A percentile compares a stretch with the other conserved stretches of the same genome.
These are phyloP conservation scores for Alethe castanea DNA, from an alignment of 2,113 vertebrate species.

Conservation along the genomic window DNA sequence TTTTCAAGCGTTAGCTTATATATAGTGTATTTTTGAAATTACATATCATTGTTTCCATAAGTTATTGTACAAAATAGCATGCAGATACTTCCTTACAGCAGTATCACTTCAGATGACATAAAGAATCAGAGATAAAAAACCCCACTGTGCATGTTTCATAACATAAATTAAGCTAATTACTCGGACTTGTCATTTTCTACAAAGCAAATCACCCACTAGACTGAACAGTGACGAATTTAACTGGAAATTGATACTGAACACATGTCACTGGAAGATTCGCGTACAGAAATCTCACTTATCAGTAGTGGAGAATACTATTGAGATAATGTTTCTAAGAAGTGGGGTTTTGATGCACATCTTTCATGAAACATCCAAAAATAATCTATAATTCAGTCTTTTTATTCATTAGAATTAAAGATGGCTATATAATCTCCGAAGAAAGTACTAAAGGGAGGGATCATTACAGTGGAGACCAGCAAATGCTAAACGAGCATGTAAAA, in stretches of 20 bases:
- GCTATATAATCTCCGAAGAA: not conserved
- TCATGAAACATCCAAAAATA: not conserved
- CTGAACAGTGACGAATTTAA: not conserved
- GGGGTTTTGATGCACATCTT: not conserved
- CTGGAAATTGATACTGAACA: not conserved
- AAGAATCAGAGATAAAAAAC: not conserved
- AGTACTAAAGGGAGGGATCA: not conserved
- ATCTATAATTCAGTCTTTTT: not conserved
- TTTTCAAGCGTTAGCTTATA: not conserved
- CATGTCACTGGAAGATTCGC: not conserved
- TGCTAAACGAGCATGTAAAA: not conserved
- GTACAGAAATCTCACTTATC: not conserved
- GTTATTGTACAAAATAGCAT: not conserved
- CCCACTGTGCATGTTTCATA: not conserved
- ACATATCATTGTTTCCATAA: not conserved
- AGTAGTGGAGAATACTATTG: not conserved
- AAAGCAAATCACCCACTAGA: not conserved
- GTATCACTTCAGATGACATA: not conserved
- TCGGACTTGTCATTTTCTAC: not conserved
- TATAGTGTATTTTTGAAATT: not conserved
- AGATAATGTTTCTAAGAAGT: not conserved
- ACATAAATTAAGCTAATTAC: not conserved
- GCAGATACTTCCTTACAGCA: not conserved
- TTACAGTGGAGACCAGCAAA: not conserved
- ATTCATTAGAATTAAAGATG: not conserved